Evolutionary conservation across 1,140 invertebrate species (phyloP), one percentile per base, ranked within the genome.

Genomic region (Diabrotica undecimpunctata): DNA sequence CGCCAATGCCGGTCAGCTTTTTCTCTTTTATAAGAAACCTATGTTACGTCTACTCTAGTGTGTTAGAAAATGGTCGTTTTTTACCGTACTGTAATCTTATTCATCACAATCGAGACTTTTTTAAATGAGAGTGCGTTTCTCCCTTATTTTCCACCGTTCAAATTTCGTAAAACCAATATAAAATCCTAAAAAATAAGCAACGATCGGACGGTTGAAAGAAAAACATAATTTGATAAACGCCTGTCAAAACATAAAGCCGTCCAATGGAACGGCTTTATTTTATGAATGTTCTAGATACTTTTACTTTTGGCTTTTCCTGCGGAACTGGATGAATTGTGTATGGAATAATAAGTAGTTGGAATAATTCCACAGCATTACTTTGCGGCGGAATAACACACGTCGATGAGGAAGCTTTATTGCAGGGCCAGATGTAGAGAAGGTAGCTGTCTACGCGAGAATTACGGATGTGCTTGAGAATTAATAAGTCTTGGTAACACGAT

Each of bases 271-370:
- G 41, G 41, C 41, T 46, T 46, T 46, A 46, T 46, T 46, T 46
- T 46, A 46, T 46, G 41, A n/a, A 46, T 46, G 41, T 46, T 46
- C 41, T 46, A n/a, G 41, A 46, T 46, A 46, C 41, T 46, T 46
- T 46, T 46, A 46, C 41, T 46, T 46, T 46, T 46, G 41, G 2
- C 8, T 8, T 46, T 46, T 46, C n/a, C 41, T 46, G 8, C n/a
- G 6, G 41, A 46, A 6, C 41, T n/a, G 41, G 41, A 46, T 46
- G 41, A 46, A 46, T 46, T 46, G 41, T n/a, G 8, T n/a, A 10
- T n/a, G 41, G 41, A 46, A 46, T 46, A 46, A 46, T 46, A 46
- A 46, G 41, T 46, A 46, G 41, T 46, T n/a, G 41, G 41, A 8
- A 46, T 46, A 46, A 46, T 10, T 46, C 41, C 3, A 46, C 41